Evolutionary conservation across 2,797 vertebrate genomes (phyloP).

Genomic region (Poeciliopsis presidionis): DNA sequence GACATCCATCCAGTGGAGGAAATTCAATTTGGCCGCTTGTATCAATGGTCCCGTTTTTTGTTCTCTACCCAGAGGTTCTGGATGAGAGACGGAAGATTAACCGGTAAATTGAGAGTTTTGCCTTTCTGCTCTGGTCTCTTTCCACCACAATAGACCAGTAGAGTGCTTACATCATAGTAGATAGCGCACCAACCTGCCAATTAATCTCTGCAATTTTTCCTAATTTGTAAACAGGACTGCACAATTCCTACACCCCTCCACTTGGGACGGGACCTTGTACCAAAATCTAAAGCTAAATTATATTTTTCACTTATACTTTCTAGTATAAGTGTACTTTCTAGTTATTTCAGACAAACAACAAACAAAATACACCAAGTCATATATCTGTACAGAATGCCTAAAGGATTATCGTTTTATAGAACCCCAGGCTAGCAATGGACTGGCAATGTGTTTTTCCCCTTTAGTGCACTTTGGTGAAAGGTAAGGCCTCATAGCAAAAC

Average conservation of each 20-base stretch:
- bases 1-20: no score
- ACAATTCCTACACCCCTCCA: neutral
- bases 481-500: slow-evolving; percentile 62
- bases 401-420: slow-evolving; percentile 58
- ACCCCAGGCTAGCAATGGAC: slow-evolving; percentile 36
- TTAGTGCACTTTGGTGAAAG: slow-evolving; percentile 42
- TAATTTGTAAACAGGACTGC: neutral
- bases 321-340: slow-evolving; percentile 7
- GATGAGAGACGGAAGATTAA: no score
- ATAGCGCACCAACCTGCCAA: neutral
- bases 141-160: neutral
- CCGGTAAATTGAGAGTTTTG: neutral
- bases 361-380: slow-evolving; percentile 21
- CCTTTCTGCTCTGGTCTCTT: neutral
- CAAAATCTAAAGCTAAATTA: neutral
- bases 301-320: neutral
- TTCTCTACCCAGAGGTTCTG: no score
- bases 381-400: slow-evolving; percentile 26
- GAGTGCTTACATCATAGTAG: neutral
- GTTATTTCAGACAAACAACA: slow-evolving; percentile 8
- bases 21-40: no score
- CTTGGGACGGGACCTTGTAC: neutral
- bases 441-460: slow-evolving; percentile 59
- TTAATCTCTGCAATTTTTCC: neutral
- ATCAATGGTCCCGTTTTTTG: no score